A percentile compares a stretch with the other conserved stretches of the same genome.
Conservation (phyloP, 2,113 vertebrate species). For the Strix uralensis region DNA sequence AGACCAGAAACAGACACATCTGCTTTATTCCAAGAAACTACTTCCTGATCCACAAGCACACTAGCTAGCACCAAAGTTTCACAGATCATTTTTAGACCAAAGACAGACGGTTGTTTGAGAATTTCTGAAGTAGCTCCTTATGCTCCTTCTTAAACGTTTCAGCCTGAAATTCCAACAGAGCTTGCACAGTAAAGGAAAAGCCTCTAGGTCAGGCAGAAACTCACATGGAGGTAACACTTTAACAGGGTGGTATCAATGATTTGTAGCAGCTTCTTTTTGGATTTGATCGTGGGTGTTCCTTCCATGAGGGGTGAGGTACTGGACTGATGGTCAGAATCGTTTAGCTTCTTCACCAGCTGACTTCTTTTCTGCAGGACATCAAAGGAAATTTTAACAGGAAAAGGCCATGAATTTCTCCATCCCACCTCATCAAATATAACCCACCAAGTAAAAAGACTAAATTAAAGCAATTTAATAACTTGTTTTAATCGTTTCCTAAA, state of each 20-base stretch:
- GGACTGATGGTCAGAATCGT: constrained; percentile 91
- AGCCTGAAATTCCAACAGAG: background rate
- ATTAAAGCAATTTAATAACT: background rate
- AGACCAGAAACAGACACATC: background rate
- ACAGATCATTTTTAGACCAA: background rate
- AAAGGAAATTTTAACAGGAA: background rate
- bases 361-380: constrained; percentile 86
- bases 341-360: constrained; percentile 94
- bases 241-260: constrained; percentile 97
- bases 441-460: background rate
- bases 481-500: background rate
- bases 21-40: background rate
- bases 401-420: background rate
- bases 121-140: background rate
- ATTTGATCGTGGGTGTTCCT: constrained; percentile 96
- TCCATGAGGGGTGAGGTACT: constrained; percentile 95
- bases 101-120: background rate
- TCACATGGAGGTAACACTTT: constrained; percentile 96
- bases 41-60: background rate
- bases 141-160: background rate
- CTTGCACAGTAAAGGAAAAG: rapidly evolving
- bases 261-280: constrained; percentile 94
- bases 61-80: background rate
- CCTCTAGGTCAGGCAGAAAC: background rate
- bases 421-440: background rate